These are phyloP conservation scores for Sarcoramphus papa DNA, from an alignment of 2,797 vertebrate genomes.

Conservation along the genomic window DNA sequence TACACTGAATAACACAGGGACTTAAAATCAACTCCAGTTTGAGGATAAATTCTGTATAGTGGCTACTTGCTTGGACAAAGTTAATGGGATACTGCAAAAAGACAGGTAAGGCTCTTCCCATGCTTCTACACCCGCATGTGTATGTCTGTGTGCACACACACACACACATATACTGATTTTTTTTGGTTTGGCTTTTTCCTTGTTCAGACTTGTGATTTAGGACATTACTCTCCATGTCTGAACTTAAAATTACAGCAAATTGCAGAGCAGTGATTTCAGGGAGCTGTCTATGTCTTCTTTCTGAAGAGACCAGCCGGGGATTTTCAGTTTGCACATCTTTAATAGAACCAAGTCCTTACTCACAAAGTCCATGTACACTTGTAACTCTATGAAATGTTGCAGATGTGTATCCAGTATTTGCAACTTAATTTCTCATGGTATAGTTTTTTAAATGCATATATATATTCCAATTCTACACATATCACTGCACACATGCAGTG, in stretches of 20 bases:
- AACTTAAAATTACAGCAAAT: not conserved
- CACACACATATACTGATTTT: not conserved
- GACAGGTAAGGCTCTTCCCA: not conserved
- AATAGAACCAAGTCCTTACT: not conserved
- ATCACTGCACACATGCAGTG: constrained; percentile 15
- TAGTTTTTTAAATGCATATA: not conserved
- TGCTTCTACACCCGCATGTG: not conserved
- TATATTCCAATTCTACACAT: not conserved
- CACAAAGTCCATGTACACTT: not conserved
- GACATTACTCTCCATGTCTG: not conserved
- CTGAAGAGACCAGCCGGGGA: not conserved
- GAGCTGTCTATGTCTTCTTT: not conserved
- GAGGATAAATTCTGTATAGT: not conserved
- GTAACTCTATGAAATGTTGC: not conserved
- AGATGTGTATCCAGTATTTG: not conserved
- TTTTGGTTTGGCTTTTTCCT: not conserved
- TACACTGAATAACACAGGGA: not conserved
- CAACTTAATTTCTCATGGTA: not conserved
- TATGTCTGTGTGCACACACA: not conserved
- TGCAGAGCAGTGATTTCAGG: not conserved
- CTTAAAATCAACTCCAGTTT: not conserved
- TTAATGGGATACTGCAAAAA: not conserved
- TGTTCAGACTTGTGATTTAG: not conserved
- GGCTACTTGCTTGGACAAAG: not conserved
- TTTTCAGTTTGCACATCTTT: not conserved